Percentiles rank a stretch among this genome's conserved stretches.
phyloP scores from a whole-genome alignment of 2,888 invertebrate genomes.

The Noctua fimbriata region DNA sequence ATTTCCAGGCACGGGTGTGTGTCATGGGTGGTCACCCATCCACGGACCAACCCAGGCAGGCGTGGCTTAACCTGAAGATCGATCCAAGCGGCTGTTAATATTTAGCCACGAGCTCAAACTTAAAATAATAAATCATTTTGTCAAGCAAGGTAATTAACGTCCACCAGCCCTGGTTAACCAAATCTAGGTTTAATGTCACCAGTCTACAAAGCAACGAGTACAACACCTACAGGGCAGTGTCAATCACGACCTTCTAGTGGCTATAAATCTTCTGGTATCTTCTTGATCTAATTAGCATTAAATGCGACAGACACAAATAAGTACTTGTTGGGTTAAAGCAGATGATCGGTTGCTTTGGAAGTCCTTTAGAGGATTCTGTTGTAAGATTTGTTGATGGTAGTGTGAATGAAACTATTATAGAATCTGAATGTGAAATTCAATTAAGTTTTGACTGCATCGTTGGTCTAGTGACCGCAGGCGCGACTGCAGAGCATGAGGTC shows the following conservation, averaged over 20 bases:
- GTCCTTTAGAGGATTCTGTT: slow-evolving; percentile 21
- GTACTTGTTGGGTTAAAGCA: slow-evolving; percentile 44
- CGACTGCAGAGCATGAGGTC: too few relatives aligned
- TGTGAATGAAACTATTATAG: slow-evolving; percentile 14
- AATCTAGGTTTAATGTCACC: slow-evolving; percentile 74
- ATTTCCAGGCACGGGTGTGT: too few relatives aligned
- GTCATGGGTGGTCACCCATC: background rate
- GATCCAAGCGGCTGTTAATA: background rate
- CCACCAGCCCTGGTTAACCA: slow-evolving; percentile 66
- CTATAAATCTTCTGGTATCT: slow-evolving; percentile 65
- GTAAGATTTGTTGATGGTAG: background rate
- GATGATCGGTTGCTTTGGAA: slow-evolving; percentile 45
- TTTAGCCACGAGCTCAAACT: background rate
- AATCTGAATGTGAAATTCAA: too few relatives aligned
- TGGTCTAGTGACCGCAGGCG: too few relatives aligned
- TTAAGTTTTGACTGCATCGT: too few relatives aligned
- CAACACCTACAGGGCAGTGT: slow-evolving; percentile 72
- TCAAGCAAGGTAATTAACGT: slow-evolving; percentile 20
- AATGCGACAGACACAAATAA: slow-evolving; percentile 48
- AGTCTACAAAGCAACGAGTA: slow-evolving; percentile 53
- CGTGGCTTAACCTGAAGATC: background rate
- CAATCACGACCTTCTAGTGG: slow-evolving; percentile 72
- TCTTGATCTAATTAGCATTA: slow-evolving; percentile 61
- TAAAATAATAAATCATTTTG: background rate
- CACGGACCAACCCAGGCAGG: background rate